Evolutionary conservation across 2,113 vertebrate genomes (phyloP).

Genomic region (Poeciliopsis prolifica): DNA sequence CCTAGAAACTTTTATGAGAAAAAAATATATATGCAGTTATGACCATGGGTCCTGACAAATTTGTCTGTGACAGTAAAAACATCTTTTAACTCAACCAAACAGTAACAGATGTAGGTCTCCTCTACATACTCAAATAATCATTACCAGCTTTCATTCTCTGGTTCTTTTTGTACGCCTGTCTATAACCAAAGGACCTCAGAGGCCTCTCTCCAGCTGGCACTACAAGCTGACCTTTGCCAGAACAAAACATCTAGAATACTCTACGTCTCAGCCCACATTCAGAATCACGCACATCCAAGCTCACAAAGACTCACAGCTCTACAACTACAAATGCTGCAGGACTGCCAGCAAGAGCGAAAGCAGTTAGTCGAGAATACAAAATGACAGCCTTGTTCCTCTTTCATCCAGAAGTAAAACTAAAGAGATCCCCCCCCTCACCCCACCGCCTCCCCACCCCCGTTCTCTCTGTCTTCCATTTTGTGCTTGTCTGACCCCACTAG

Average conservation of each 20-base stretch:
- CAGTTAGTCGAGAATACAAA: conserved; percentile 71
- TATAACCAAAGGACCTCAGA: conserved; percentile 71
- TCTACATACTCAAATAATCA: conserved; percentile 15
- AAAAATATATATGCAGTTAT: too few species aligned
- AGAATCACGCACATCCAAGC: conserved; percentile 41
- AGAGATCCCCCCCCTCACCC: conserved; percentile 75
- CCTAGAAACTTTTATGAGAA: too few species aligned
- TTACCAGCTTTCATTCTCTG: conserved; percentile 36
- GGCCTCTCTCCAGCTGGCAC: conserved; percentile 88
- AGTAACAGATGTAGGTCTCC: conserved; percentile 1
- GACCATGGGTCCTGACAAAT: not conserved
- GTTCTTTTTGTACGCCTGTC: conserved; percentile 29
- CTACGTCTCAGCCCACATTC: conserved; percentile 30
- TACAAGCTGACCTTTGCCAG: conserved; percentile 83
- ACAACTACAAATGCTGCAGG: conserved; percentile 69
- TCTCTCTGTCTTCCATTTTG: conserved; percentile 85
- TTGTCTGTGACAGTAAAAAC: not conserved
- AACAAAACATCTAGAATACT: conserved; percentile 76
- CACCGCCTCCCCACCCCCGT: conserved; percentile 48
- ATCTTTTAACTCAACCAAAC: conserved; percentile 8
- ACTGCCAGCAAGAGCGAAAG: conserved; percentile 77
- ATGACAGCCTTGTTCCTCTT: conserved; percentile 80
- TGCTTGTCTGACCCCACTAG: conserved; percentile 81
- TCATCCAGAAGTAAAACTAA: conserved; percentile 81
- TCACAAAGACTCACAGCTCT: conserved; percentile 42